Percentiles rank a stretch among this genome's conserved stretches.
Evolutionary conservation across 2,797 vertebrate species (phyloP).

Genomic region (Cygnus olor): DNA sequence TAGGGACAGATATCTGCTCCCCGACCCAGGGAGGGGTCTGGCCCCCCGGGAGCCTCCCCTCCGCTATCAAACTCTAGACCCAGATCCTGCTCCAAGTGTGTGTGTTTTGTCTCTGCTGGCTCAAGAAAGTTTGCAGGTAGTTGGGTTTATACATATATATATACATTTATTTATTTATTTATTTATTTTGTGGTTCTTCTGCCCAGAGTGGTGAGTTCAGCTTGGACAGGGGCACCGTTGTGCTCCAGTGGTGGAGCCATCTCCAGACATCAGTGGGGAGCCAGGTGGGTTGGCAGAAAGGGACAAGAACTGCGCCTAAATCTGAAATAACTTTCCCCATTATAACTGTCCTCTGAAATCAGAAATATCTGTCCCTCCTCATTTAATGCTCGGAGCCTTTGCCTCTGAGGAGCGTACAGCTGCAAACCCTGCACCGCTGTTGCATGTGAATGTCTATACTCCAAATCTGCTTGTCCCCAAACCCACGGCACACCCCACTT

Average conservation of each 20-base stretch:
- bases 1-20: neutral
- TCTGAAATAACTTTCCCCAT: neutral
- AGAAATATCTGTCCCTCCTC: neutral
- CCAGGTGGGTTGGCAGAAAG: neutral
- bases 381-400: neutral
- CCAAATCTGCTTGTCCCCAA: neutral
- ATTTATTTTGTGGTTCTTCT: neutral
- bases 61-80: neutral
- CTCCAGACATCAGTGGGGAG: neutral
- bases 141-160: neutral
- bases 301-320: rapidly evolving
- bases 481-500: neutral
- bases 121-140: neutral
- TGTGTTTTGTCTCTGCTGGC: neutral
- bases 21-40: rapidly evolving
- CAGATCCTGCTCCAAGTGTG: neutral
- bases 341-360: neutral
- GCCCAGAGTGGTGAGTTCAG: neutral
- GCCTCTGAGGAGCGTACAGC: neutral
- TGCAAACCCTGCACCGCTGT: rapidly evolving
- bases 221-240: neutral
- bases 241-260: neutral
- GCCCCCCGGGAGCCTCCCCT: rapidly evolving
- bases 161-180: rapidly evolving
- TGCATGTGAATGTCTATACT: neutral